These are phyloP conservation scores for Atta cephalotes DNA, from an alignment of 1,140 invertebrate genomes.

Conservation along the genomic window DNA sequence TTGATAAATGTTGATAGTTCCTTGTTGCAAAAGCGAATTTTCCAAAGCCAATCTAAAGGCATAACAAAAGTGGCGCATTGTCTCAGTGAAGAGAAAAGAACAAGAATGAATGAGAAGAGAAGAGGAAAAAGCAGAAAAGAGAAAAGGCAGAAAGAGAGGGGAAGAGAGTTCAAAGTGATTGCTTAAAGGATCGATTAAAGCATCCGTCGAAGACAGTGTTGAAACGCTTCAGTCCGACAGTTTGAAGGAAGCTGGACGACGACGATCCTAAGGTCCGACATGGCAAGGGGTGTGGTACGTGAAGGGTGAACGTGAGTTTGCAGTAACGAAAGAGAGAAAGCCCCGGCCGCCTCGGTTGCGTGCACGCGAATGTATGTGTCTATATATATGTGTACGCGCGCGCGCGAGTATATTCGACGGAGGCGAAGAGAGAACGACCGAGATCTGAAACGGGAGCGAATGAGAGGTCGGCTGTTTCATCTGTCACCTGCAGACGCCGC, in stretches of 20 bases:
- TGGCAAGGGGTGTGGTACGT: conserved; percentile 63
- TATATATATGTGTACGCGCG: conserved; percentile 3
- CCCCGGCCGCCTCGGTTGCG: conserved; percentile 50
- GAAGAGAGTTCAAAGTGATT: conserved; percentile 59
- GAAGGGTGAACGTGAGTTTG: conserved; percentile 67
- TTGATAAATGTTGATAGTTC: conserved; percentile 18
- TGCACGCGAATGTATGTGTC: conserved; percentile 37
- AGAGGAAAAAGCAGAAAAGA: conserved; percentile 13
- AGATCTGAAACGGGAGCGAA: conserved; percentile 71
- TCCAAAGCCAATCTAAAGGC: conserved; percentile 24
- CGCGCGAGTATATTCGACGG: conserved; percentile 60
- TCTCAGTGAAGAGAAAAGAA: conserved; percentile 32
- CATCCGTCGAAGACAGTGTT: conserved; percentile 55
- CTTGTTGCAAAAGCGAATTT: conserved; percentile 26
- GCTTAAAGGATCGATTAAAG: conserved; percentile 67
- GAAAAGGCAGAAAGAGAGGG: background rate
- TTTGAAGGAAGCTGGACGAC: conserved; percentile 62
- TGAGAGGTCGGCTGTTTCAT: conserved; percentile 83
- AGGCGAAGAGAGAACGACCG: conserved; percentile 70
- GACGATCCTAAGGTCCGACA: conserved; percentile 46
- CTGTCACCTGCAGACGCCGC: conserved; percentile 86
- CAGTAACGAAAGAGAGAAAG: conserved; percentile 68
- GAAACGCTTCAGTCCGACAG: conserved; percentile 54
- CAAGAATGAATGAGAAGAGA: conserved; percentile 17
- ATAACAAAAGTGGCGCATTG: conserved; percentile 55